phyloP scores from a whole-genome alignment of 2,888 invertebrate genomes.

The Tanypteryx hageni region DNA sequence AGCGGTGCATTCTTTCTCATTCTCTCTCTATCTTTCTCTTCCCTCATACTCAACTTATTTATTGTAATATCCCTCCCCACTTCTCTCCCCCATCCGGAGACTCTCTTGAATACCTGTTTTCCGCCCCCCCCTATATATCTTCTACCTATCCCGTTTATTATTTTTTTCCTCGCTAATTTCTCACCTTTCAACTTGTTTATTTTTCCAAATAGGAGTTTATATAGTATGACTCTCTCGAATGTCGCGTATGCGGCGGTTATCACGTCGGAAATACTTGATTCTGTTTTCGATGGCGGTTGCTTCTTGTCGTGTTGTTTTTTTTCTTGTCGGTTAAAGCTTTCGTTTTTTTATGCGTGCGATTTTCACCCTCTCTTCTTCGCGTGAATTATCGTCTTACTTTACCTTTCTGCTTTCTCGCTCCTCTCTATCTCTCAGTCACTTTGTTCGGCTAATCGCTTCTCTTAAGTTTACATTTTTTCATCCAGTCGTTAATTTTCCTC shows the following conservation, averaged over 20 bases:
- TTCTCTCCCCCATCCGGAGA: neutral
- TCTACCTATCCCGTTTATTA: neutral
- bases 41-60: neutral
- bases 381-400: neutral
- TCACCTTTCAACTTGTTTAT: neutral
- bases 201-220: neutral
- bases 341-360: neutral
- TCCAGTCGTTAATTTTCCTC: too few relatives aligned
- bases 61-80: too few relatives aligned
- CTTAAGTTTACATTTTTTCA: too few relatives aligned
- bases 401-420: too few relatives aligned
- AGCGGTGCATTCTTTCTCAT: neutral
- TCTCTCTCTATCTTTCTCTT: neutral
- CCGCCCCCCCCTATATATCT: neutral
- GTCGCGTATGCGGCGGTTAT: neutral
- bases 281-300: neutral
- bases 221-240: neutral
- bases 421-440: too few relatives aligned
- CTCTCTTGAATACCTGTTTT: neutral
- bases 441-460: too few relatives aligned
- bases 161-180: slow-evolving; percentile 2
- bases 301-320: neutral
- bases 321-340: neutral
- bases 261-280: neutral
- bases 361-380: neutral